Conservation (phyloP, 1,140 invertebrate species). For the Camponotus vicinus region DNA sequence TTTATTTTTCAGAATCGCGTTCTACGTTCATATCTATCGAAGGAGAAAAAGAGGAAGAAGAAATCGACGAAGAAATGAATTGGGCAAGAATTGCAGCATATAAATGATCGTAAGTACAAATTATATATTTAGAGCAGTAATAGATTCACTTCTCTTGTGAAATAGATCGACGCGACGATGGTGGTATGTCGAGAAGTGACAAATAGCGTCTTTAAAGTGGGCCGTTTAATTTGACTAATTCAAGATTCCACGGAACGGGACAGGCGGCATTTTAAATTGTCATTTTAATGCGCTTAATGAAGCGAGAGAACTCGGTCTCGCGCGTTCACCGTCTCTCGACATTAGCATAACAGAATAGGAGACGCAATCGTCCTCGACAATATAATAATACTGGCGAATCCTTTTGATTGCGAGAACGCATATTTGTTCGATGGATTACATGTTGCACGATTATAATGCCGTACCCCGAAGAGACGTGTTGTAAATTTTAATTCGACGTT, state of each 20-base stretch:
- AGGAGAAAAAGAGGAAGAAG: too few species aligned
- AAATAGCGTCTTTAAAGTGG: constrained; percentile 35
- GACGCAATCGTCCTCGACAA: constrained; percentile 15
- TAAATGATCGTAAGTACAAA: neutral
- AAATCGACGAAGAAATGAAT: too few species aligned
- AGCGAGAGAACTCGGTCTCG: constrained; percentile 5
- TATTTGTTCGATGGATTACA: constrained; percentile 22
- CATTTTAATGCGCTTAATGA: constrained; percentile 46
- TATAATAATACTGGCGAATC: constrained; percentile 10
- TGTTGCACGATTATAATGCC: constrained; percentile 28
- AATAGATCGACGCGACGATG: neutral
- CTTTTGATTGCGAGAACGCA: neutral
- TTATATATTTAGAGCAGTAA: neutral
- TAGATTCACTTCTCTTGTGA: neutral
- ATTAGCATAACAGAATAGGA: constrained; percentile 55
- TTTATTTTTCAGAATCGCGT: too few species aligned
- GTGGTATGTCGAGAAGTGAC: constrained; percentile 11
- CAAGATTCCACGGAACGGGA: constrained; percentile 30
- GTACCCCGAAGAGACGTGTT: constrained; percentile 38
- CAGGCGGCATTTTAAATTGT: constrained; percentile 52
- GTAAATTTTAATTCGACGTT: constrained; percentile 64
- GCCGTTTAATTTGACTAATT: constrained; percentile 58
- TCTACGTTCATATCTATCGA: too few species aligned
- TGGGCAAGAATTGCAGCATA: too few species aligned
- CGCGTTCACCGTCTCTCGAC: neutral